Evolutionary conservation across 1,140 invertebrate genomes (phyloP), one percentile per base, ranked within the genome.

Genomic region (Tachypleus tridentatus): DNA sequence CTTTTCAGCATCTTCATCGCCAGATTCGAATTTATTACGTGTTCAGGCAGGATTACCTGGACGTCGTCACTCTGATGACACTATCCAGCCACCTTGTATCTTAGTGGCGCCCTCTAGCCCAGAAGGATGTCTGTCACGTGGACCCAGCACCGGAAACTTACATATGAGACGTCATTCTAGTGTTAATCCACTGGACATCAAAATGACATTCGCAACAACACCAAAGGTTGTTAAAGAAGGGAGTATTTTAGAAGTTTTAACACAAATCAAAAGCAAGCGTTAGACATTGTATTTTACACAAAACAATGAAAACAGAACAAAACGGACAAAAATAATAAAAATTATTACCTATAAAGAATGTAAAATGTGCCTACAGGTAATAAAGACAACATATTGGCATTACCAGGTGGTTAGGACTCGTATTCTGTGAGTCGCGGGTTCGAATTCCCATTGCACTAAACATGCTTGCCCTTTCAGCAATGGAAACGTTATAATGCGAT

Each of bases 11-110:
- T 83, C 86, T 0, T 86, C 86, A 52, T 86, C 86, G 51, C 86
- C 87, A 51, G 89, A 92, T 74, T 87, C 85, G 73, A 91, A 92
- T 77, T 91, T 91, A 78, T 79, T 93, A 72, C 83, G 88, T 58
- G 90, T 93, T 3, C 83, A 83, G 57, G 90, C 86, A 72, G 83
- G 84, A 3, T 85, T 88, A 47, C 75, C 74, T n/a, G 90, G 85
- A 74, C 84, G 90, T 59, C 85, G 91, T 51, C 81, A 93, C n/a
- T 93, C 89, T 5, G 91, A 94, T 77, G 93, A 93, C 77, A 91
- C 89, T 51, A 77, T 93, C 69, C 74, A 76, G 62, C 91, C 91
- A 84, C 88, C 90, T 48, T 89, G 89, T 7, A 92, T 72, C 61
- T 63, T 72, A 54, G 69, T 72, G 5, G 71, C 72, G 47, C 71